Base-by-base conservation (phyloP, 1,140 invertebrate genomes). In the Dendrolimus kikuchii region DNA sequence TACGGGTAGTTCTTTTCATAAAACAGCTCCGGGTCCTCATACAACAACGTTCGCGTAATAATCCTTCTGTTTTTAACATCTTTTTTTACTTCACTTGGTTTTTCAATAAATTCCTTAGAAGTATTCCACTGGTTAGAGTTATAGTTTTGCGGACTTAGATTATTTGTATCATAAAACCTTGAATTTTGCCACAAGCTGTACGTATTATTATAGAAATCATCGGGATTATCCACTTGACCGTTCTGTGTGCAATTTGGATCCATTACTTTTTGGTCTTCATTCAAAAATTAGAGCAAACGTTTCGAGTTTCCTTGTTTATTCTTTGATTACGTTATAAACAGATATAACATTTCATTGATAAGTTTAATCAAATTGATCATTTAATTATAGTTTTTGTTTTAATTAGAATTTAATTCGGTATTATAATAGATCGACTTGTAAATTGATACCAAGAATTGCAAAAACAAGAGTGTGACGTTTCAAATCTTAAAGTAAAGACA, bases 181-280 rank as follows among this genome's bases (percentile, higher is more conserved):
- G 59, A 61, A 38, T 49, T 53, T 1, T 49, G 46, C 59, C 59
- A 61, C 45, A 61, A 51, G 42, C 51, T 57, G 44, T 61, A 61
- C 4, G 54, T 51, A 45, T 57, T 50, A n/a, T 43, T n/a, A 23
- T 51, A 55, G n/a, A 49, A 44, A 44, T 45, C 47, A 39, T 55
- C 48, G 10, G 46, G 41, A 49, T 51, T 45, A 52, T 39, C 23
- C 7, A 36, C 10, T 23, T 40, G 38, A 37, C 45, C 42, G 40
- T 38, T 55, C 41, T 47, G n/a, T n/a, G n/a, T 45, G 5, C n/a
- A 45, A 45, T 45, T 9, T 9, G n/a, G n/a, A 45, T 45, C 23
- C 43, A 45, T 45, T 6, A 8, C 23, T 45, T 45, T 5, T 45
- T 8, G 5, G 5, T 5, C 4, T 45, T 9, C n/a, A 42, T 6